Percentiles rank a stretch among this genome's conserved stretches.
Evolutionary conservation across 2,113 vertebrate species (phyloP).

Genomic region (Nesoenas mayeri): DNA sequence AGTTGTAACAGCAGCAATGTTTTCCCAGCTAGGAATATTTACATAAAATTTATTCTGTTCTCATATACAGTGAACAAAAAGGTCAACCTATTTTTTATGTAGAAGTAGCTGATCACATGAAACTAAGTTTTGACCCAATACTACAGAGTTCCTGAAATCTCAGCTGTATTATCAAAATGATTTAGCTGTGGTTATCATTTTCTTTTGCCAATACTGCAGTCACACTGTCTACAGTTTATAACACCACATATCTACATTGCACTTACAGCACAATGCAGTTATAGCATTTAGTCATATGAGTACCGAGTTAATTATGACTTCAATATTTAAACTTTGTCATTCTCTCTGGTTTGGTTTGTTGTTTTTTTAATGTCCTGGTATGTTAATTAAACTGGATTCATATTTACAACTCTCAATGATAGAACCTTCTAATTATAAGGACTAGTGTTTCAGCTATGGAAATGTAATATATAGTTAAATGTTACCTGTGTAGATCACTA

Average conservation of each 20-base stretch:
- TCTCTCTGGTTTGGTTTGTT: neutral
- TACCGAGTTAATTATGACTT: neutral
- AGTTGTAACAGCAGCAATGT: rapidly evolving
- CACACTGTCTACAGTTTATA: neutral
- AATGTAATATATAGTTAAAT: neutral
- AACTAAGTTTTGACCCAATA: neutral
- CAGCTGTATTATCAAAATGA: neutral
- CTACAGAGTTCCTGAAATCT: neutral
- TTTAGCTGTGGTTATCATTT: neutral
- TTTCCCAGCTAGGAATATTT: neutral
- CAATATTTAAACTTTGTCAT: neutral
- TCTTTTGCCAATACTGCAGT: neutral
- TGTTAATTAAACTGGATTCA: neutral
- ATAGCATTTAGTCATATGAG: neutral
- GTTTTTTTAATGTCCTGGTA: neutral
- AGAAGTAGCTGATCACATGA: neutral
- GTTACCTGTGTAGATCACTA: neutral
- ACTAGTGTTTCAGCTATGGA: neutral
- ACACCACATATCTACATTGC: neutral
- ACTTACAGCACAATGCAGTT: neutral
- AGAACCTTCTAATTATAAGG: neutral
- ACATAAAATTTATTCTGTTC: neutral
- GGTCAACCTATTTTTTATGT: neutral
- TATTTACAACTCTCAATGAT: neutral
- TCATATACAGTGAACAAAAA: neutral